Conservation (phyloP, 2,113 vertebrate genomes). For the Perccottus glenii region DNA sequence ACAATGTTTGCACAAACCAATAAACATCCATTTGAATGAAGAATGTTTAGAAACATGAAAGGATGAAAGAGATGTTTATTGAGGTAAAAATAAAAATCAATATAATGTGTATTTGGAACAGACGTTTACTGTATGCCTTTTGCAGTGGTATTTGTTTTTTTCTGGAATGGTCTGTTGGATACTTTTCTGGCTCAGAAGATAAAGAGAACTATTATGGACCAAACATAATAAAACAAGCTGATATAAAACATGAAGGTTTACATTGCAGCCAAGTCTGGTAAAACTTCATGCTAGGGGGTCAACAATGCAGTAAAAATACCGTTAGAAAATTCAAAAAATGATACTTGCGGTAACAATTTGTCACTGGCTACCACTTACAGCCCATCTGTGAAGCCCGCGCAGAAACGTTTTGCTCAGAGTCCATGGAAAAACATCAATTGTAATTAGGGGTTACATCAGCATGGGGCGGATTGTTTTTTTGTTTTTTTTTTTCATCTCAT, state of each 20-base stretch:
- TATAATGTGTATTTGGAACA: background rate
- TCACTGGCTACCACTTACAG: conserved; percentile 18
- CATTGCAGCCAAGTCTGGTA: conserved; percentile 12
- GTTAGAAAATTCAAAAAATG: background rate
- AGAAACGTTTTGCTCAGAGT: conserved; percentile 45
- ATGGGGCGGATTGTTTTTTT: conserved; percentile 41
- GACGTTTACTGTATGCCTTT: background rate
- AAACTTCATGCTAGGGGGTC: background rate
- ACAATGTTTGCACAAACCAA: background rate
- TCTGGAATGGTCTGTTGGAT: background rate
- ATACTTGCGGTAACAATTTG: conserved; percentile 10
- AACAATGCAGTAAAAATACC: conserved; percentile 29
- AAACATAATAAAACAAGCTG: background rate
- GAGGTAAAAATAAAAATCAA: background rate
- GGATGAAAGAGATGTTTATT: background rate
- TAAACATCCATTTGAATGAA: background rate
- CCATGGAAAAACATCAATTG: conserved; percentile 61
- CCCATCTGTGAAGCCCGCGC: conserved; percentile 36
- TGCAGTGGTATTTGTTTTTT: background rate
- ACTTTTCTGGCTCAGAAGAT: conserved; percentile 3
- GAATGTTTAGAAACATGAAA: background rate
- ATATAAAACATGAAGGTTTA: conserved; percentile 11
- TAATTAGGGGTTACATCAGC: conserved; percentile 68
- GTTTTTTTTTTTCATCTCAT: conserved; percentile 47
- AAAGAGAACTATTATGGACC: background rate